phyloP scores from a whole-genome alignment of 2,113 vertebrate genomes.

The Syngnathus scovelli region DNA sequence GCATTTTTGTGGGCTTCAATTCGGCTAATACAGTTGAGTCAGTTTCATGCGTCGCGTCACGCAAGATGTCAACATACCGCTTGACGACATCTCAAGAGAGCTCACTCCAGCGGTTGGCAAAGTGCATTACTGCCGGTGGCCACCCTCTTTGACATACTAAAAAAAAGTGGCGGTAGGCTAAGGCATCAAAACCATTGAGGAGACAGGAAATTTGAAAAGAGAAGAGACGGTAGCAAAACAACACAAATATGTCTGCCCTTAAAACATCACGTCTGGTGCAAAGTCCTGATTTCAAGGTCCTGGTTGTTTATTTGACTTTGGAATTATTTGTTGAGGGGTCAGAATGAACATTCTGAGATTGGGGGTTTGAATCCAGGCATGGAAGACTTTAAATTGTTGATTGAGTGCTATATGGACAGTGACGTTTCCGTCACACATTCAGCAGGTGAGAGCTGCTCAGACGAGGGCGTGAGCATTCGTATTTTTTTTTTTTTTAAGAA shows the following conservation, averaged over 20 bases:
- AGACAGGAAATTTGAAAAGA: conserved; percentile 18
- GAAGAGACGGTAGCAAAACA: conserved; percentile 5
- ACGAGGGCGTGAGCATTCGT: conserved; percentile 10
- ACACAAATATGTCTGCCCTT: conserved; percentile 13
- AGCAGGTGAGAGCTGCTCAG: conserved; percentile 39
- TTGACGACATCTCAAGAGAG: background rate
- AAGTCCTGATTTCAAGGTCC: conserved; percentile 48
- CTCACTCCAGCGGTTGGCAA: background rate
- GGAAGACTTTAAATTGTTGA: background rate
- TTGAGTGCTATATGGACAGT: background rate
- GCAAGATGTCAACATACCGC: background rate
- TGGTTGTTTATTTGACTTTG: conserved; percentile 23
- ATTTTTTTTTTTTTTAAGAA: conserved; percentile 45
- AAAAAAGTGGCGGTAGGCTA: no score
- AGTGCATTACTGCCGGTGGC: no score
- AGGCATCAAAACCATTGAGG: background rate
- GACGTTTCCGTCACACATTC: conserved; percentile 5
- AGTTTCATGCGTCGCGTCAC: background rate
- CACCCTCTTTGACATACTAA: no score
- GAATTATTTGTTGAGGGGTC: conserved; percentile 2
- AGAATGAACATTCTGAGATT: background rate
- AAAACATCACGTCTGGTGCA: conserved; percentile 26
- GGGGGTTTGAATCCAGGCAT: background rate
- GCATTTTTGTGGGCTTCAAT: background rate
- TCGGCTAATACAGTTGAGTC: background rate